These are phyloP conservation scores for Diadumene lineata DNA, from an alignment of 92 coral and sea anemone genomes.

Conservation along the genomic window DNA sequence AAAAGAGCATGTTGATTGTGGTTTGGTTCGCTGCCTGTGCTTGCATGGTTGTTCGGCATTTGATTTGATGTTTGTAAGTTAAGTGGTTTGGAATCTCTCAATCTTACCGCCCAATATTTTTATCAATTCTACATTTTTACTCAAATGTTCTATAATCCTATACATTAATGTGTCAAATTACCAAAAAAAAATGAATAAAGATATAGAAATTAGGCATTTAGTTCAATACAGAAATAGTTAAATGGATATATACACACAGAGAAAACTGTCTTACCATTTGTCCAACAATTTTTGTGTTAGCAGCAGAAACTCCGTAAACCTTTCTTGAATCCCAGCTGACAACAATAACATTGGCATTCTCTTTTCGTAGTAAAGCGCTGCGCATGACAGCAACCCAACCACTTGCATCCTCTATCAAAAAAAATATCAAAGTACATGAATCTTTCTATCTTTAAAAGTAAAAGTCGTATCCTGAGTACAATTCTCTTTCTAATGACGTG, in stretches of 20 bases:
- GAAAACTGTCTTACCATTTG: constrained; percentile 40
- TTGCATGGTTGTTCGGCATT: too few species aligned
- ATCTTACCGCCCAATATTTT: too few species aligned
- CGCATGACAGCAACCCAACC: constrained; percentile 62
- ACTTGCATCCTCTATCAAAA: constrained; percentile 22
- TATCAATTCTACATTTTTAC: too few species aligned
- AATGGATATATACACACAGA: not conserved
- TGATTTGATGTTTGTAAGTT: too few species aligned
- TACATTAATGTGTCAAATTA: too few species aligned
- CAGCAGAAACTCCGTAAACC: constrained; percentile 42
- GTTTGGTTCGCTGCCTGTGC: too few species aligned
- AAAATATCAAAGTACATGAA: not conserved
- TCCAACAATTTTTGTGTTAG: constrained; percentile 62
- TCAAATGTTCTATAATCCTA: too few species aligned
- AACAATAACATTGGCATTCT: constrained; percentile 53
- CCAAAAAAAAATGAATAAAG: not conserved
- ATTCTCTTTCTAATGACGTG: not conserved
- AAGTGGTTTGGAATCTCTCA: too few species aligned
- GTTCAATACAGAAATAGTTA: too few species aligned
- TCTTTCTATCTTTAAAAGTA: not conserved
- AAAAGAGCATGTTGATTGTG: too few species aligned
- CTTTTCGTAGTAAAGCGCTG: constrained; percentile 31
- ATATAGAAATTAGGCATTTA: not conserved
- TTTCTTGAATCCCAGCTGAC: constrained; percentile 56
- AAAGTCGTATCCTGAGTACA: not conserved